Percentiles rank a stretch among this genome's conserved stretches.
These are phyloP conservation scores for Smutsia temminckii DNA, from an alignment of 2,797 vertebrate species.

Conservation along the genomic window DNA sequence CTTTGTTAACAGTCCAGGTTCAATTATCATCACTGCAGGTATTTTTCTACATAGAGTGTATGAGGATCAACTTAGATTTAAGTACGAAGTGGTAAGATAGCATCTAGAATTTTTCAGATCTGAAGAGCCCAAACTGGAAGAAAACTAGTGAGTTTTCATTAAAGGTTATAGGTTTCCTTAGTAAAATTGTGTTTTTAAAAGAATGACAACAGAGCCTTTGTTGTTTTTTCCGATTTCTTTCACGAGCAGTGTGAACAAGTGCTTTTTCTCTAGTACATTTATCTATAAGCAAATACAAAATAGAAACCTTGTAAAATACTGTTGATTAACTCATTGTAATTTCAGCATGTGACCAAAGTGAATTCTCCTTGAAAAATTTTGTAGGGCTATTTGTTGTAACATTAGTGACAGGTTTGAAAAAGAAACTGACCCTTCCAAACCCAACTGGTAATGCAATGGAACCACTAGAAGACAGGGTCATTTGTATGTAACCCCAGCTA, in stretches of 20 bases:
- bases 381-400: conserved; percentile 2
- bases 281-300: conserved; percentile 61
- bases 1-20: neutral
- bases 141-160: conserved; percentile 1
- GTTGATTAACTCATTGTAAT: conserved; percentile 31
- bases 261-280: neutral
- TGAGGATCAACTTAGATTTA: conserved; percentile 47
- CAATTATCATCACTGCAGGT: conserved; percentile 21
- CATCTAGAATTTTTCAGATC: conserved; percentile 61
- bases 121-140: conserved; percentile 50
- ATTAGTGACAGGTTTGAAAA: conserved; percentile 29
- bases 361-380: conserved; percentile 54
- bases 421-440: conserved; percentile 44
- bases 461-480: conserved; percentile 36
- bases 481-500: conserved; percentile 45
- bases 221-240: conserved; percentile 26
- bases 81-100: conserved; percentile 59
- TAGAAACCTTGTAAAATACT: conserved; percentile 6
- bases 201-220: conserved; percentile 12
- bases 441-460: conserved; percentile 55
- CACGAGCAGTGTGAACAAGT: conserved; percentile 37
- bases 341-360: conserved; percentile 57
- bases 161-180: conserved; percentile 49
- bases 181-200: neutral
- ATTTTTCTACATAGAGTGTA: conserved; percentile 4